Conservation (phyloP, 2,888 invertebrate species). For the Archips crataeganus region DNA sequence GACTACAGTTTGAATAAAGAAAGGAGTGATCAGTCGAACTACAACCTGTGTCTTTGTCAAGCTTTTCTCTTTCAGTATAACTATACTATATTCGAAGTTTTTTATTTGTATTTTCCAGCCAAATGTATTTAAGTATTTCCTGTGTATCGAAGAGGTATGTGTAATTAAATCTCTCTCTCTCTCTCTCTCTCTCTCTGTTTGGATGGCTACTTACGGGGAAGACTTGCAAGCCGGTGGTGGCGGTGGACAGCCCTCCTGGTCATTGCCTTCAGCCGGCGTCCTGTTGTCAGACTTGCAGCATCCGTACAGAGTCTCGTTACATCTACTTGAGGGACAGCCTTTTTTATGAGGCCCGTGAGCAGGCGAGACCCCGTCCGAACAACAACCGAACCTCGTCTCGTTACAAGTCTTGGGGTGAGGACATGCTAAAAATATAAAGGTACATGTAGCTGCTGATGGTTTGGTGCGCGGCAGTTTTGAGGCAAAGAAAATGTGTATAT, state of each 20-base stretch:
- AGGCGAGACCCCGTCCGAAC: constrained; percentile 92
- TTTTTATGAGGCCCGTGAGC: constrained; percentile 89
- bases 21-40: no score
- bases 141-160: no score
- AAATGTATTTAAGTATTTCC: no score
- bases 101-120: no score
- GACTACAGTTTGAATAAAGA: no score
- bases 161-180: no score
- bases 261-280: constrained; percentile 92
- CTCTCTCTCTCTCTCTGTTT: not conserved
- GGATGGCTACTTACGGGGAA: constrained; percentile 76
- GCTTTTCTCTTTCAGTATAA: no score
- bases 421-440: constrained; percentile 83
- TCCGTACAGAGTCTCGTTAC: constrained; percentile 93
- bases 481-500: no score
- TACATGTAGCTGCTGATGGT: no score
- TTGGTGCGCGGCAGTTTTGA: no score
- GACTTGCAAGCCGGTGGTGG: constrained; percentile 85
- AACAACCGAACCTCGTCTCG: constrained; percentile 92
- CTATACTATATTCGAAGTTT: no score
- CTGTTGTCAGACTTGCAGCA: constrained; percentile 92
- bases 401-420: constrained; percentile 90
- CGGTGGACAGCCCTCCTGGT: constrained; percentile 93
- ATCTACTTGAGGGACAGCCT: constrained; percentile 92
- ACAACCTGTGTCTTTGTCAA: no score